Conservation (phyloP, 2,797 vertebrate species). For the Pyrocephalus nanus region DNA sequence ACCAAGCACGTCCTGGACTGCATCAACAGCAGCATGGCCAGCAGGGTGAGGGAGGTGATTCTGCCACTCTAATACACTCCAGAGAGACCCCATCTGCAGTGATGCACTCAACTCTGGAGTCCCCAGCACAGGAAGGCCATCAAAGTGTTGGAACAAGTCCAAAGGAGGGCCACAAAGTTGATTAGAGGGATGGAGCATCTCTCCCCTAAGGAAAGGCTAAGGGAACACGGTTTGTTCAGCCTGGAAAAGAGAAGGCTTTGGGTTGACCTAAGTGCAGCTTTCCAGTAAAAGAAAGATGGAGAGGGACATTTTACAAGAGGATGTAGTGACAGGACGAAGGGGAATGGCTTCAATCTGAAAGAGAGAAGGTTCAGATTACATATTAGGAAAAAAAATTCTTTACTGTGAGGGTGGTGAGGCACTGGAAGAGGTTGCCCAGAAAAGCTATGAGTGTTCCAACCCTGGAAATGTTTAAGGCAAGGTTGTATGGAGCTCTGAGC, state of each 20-base stretch:
- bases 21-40: not conserved
- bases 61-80: not conserved
- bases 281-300: too few relatives aligned
- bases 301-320: accelerated
- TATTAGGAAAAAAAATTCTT: not conserved
- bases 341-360: not conserved
- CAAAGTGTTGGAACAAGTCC: not conserved
- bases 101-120: not conserved
- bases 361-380: not conserved
- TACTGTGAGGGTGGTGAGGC: not conserved
- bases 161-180: not conserved
- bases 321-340: not conserved
- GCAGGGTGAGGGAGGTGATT: not conserved
- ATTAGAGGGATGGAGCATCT: not conserved
- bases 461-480: not conserved
- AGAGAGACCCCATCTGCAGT: not conserved
- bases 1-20: not conserved
- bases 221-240: not conserved
- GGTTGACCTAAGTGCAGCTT: not conserved
- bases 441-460: not conserved
- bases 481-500: not conserved
- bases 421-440: not conserved
- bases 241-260: not conserved
- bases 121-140: too few relatives aligned
- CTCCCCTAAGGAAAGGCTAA: not conserved